Percentiles rank a stretch among this genome's conserved stretches.
Evolutionary conservation across 1,140 invertebrate genomes (phyloP).

Genomic region (Asbolus verrucosus): DNA sequence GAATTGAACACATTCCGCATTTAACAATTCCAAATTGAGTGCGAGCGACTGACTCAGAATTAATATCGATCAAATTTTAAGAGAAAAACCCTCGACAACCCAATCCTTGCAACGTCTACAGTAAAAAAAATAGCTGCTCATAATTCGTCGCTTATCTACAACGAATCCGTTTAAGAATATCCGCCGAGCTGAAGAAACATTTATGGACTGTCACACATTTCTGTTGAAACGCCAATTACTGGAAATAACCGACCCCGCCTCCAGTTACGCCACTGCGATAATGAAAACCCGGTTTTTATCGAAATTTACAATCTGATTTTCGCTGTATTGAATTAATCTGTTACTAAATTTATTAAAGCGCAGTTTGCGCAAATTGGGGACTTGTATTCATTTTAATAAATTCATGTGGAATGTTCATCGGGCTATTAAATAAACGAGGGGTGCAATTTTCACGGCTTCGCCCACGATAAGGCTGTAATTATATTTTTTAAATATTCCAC

Average conservation of each 20-base stretch:
- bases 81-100: too few species aligned
- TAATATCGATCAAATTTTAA: conserved; percentile 13
- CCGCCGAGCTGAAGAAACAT: too few species aligned
- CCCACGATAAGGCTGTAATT: conserved; percentile 5
- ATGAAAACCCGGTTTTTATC: conserved; percentile 5
- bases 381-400: conserved; percentile 16
- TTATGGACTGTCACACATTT: too few species aligned
- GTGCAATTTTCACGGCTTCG: neutral
- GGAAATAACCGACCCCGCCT: too few species aligned
- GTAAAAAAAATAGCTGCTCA: conserved; percentile 12
- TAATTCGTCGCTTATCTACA: conserved; percentile 19
- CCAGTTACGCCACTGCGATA: too few species aligned
- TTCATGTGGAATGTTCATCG: conserved; percentile 4
- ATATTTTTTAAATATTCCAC: neutral
- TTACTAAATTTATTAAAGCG: conserved; percentile 10
- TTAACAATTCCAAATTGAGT: conserved; percentile 34
- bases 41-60: conserved; percentile 6
- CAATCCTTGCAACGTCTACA: too few species aligned
- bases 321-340: conserved; percentile 5
- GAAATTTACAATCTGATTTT: conserved; percentile 3
- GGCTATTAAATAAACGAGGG: neutral
- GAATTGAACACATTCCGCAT: conserved; percentile 30
- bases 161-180: neutral
- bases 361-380: conserved; percentile 6
- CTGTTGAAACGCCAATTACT: too few species aligned